phyloP scores from a whole-genome alignment of 2,797 vertebrate species.

The Leptodactylus fallax region DNA sequence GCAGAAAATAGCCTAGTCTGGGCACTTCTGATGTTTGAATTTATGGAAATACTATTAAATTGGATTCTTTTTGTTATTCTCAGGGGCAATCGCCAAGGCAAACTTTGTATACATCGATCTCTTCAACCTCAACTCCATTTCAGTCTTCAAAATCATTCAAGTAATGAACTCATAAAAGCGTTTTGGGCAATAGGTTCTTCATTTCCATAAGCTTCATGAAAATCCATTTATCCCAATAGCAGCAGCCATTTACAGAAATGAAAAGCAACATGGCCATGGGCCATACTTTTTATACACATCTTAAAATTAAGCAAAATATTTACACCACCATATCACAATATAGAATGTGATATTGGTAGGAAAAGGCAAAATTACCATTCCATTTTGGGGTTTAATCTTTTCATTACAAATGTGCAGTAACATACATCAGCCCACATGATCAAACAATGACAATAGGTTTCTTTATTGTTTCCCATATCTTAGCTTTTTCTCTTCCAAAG shows the following conservation, averaged over 20 bases:
- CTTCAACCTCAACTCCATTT: constrained; percentile 5
- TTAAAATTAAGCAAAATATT: neutral
- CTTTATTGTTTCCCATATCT: neutral
- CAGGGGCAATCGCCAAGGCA: neutral
- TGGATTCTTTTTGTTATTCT: neutral
- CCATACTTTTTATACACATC: neutral
- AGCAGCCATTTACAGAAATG: neutral
- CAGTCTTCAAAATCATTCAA: constrained; percentile 5
- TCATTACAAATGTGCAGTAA: neutral
- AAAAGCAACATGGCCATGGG: neutral
- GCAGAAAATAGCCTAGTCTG: neutral
- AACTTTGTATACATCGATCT: neutral
- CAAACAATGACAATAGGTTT: neutral
- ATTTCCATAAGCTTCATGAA: neutral
- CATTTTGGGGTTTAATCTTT: neutral
- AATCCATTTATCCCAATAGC: constrained; percentile 9
- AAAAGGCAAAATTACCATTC: neutral
- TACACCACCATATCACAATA: neutral
- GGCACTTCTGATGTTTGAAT: neutral
- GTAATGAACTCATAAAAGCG: neutral
- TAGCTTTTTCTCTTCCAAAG: neutral
- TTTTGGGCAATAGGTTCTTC: neutral
- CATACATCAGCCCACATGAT: neutral
- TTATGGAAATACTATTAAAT: neutral
- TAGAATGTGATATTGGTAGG: neutral